Evolutionary conservation across 2,113 vertebrate species (phyloP), one percentile per base, ranked within the genome.

Genomic region (Istiophorus platypterus): DNA sequence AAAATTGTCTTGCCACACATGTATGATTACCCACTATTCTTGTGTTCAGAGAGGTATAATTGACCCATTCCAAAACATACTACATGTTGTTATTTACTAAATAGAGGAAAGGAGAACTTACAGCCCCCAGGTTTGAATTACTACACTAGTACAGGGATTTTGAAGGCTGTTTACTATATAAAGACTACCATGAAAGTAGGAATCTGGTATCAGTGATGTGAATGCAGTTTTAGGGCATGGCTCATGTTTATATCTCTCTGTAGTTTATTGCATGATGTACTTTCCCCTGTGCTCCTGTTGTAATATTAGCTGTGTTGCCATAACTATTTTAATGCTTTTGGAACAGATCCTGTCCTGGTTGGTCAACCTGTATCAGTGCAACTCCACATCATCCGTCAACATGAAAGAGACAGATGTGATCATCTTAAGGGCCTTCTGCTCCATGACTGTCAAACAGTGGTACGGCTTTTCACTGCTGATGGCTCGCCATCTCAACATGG

Each of bases 401-500:
- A 84, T 88, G 71, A 86, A 82, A 2, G 73, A 89, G 45, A 15
- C 91, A 2, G 93, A 92, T 27, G 41, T 1, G 1, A 66, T 80
- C 6, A 34, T 94, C 59, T 85, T 82, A 20, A 73, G 79, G 59
- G 88, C 95, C 72, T 81, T 98, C 76, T 99, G 98, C 90, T 93
- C 90, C 26, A 82, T 97, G 81, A 68, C 95, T 1, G 20, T 15
- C 1, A 63, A 76, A 6, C 78, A 95, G 18, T 94, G 93, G 92
- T 97, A 94, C 79, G 94, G 18, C 89, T 95, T 98, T 0, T 91
- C 92, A 1, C 42, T 99, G 76, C 95, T 97, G 18, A 81, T 96
- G 59, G 70, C 96, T 57, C 95, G 89, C 31, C 95, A 99, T 66
- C 13, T 97, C 64, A 95, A 96, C 85, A 0, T 78, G 41, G 89